Evolutionary conservation across 2,797 vertebrate species (phyloP).

Genomic region (Poecilia wingei): DNA sequence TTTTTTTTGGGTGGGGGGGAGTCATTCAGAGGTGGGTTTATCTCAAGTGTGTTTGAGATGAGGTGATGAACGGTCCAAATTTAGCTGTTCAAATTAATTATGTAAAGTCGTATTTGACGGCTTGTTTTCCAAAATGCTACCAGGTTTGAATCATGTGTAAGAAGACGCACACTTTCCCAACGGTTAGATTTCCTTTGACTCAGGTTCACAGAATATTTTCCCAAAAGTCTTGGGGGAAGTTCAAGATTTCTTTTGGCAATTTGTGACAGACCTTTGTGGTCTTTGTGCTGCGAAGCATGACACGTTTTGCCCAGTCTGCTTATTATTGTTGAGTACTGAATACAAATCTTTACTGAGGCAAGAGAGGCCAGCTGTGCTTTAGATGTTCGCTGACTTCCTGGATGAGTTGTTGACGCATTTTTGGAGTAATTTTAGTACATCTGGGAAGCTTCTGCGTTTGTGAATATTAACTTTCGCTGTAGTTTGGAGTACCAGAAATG

Average conservation of each 20-base stretch:
- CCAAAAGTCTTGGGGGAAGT: not conserved
- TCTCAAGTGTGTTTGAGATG: not conserved
- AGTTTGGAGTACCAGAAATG: not conserved
- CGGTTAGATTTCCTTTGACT: not conserved
- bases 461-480: not conserved
- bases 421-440: not conserved
- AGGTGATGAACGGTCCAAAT: not conserved
- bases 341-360: not conserved
- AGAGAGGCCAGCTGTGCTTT: not conserved
- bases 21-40: not conserved
- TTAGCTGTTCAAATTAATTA: not conserved
- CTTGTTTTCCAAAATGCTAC: not conserved
- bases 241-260: not conserved
- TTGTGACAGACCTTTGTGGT: not conserved
- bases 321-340: not conserved
- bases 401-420: not conserved
- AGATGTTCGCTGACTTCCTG: not conserved
- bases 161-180: not conserved
- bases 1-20: not conserved
- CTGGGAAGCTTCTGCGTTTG: not conserved
- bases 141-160: not conserved
- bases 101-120: not conserved
- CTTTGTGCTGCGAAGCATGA: not conserved
- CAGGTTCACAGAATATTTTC: not conserved
- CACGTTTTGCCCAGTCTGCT: not conserved